Conservation (phyloP, 1,140 invertebrate genomes). For the Drosophila kepulauana region DNA sequence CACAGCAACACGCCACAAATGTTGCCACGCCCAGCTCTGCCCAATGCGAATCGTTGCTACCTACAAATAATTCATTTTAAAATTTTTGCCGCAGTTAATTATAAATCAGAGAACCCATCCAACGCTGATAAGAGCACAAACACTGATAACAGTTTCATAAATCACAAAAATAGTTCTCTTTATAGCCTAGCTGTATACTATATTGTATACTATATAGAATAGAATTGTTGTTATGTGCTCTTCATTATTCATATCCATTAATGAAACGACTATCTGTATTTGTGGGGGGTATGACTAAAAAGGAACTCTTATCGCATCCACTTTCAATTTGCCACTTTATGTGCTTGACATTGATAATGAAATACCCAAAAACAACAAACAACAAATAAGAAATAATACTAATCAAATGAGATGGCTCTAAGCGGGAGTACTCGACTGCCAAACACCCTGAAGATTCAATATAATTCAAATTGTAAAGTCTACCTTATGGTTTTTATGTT, state of each 20-base stretch:
- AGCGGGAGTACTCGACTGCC: not conserved
- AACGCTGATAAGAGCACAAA: conserved; percentile 9
- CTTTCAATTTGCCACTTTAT: conserved; percentile 27
- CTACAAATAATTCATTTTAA: conserved; percentile 39
- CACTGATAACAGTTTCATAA: conserved; percentile 24
- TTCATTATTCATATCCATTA: conserved; percentile 57
- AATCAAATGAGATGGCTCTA: no score
- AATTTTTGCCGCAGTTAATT: conserved; percentile 55
- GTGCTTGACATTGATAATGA: conserved; percentile 80
- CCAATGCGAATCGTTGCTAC: conserved; percentile 32
- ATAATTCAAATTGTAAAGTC: no score
- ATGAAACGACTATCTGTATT: conserved; percentile 42
- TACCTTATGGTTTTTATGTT: not conserved
- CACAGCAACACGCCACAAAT: conserved; percentile 45
- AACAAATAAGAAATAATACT: conserved; percentile 1
- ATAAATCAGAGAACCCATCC: conserved; percentile 55
- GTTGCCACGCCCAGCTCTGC: conserved; percentile 22
- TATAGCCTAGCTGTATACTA: conserved; percentile 14
- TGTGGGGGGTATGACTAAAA: conserved; percentile 28
- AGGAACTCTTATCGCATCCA: conserved; percentile 46
- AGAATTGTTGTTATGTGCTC: not conserved
- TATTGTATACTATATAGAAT: conserved; percentile 13
- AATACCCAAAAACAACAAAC: conserved; percentile 36
- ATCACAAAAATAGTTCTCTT: conserved; percentile 13
- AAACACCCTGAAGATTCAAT: not conserved